Base-by-base conservation (phyloP, 2,113 vertebrate species). In the Ascaphus truei region DNA sequence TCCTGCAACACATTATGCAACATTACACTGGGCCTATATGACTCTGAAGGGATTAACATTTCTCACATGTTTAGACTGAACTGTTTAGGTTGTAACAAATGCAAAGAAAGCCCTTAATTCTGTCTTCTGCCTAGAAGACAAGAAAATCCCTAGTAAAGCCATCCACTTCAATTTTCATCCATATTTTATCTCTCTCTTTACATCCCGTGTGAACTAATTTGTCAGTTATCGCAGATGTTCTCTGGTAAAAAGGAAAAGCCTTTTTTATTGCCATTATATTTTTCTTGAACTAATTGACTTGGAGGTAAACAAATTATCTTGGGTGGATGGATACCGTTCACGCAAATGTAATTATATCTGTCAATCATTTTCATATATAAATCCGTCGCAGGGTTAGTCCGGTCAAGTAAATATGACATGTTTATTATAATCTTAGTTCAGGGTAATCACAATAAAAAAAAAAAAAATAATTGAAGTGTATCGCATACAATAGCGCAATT, bases 91-190 rank as follows among this genome's bases (percentile, higher is more conserved):
- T 37, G 22, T 52, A 64, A 27, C 62, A 51, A 18, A 52, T 48
- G 36, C 22, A 22, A 50, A 48, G 11, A 9, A 31, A 26, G 27
- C 18, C 62, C n/a, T 37, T 64, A 51, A 52, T 64, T 64, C 47
- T 51, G 43, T 26, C 30, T 63, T 26, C 62, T 4, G 36, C 25
- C 30, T 65, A 25, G 25, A 65, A 65, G 62, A 64, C 48, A 52
- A 65, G 33, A 65, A 64, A 53, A 65, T 65, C 48, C 48, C 62
- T 16, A 31, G n/a, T 23, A 65, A 65, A 65, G 62, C 62, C 22
- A 26, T 65, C 62, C 36, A 39, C 48, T 65, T 65, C 48, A 65
- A 15, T 53, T 53, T 65, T 65, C 10, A 53, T 65, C 25, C 15
- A 26, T 27, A 41, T 51, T 53, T 65, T 65, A 65, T 65, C 62